A percentile compares a stretch with the other conserved stretches of the same genome.
Evolutionary conservation across 2,797 vertebrate species (phyloP).

Genomic region (Neosalanx taihuensis): DNA sequence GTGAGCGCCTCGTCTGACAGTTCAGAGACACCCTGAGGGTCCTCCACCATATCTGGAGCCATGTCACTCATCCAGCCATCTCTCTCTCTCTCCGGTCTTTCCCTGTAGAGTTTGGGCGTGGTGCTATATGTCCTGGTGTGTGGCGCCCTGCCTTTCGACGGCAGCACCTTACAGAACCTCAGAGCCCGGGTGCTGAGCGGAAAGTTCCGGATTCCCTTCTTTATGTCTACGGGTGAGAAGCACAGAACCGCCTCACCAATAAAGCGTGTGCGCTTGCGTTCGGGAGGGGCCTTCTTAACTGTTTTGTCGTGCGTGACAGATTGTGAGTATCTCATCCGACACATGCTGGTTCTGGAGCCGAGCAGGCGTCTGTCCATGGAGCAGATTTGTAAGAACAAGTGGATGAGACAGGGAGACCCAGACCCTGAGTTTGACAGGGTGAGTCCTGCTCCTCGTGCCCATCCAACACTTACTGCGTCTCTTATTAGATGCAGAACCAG

Average conservation of each 20-base stretch:
- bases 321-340: constrained; percentile 97
- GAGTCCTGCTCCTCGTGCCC: constrained; percentile 47
- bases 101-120: constrained; percentile 88
- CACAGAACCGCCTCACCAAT: background rate
- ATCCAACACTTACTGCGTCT: background rate
- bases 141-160: constrained; percentile 93
- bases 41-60: background rate
- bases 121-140: constrained; percentile 97
- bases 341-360: constrained; percentile 97
- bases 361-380: constrained; percentile 94
- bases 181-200: constrained; percentile 94
- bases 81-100: background rate
- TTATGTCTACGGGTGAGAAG: constrained; percentile 93
- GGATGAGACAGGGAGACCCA: constrained; percentile 94
- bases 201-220: constrained; percentile 98
- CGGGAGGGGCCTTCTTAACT: background rate
- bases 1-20: constrained; percentile 68
- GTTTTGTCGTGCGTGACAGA: constrained; percentile 70
- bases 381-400: constrained; percentile 99
- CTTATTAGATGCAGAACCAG: background rate
- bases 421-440: constrained; percentile 95
- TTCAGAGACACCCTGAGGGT: background rate
- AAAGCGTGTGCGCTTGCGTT: background rate
- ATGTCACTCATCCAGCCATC: background rate
- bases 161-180: constrained; percentile 97